Conservation (phyloP, 1,140 invertebrate species). For the Diabrotica virgifera region DNA sequence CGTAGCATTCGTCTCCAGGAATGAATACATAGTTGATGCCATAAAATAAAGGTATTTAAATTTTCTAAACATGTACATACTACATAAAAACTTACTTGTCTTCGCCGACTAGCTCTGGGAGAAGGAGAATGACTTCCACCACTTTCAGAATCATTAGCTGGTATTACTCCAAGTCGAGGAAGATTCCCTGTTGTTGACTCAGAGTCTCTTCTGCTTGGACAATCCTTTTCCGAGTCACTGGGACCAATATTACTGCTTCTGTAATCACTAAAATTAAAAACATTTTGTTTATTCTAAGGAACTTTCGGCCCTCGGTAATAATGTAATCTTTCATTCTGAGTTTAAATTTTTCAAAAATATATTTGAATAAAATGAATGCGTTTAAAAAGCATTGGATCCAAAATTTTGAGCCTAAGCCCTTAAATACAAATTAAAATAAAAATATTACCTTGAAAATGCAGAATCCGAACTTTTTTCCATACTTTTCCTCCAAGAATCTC, state of each 20-base stretch:
- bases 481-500: slow-evolving; percentile 85
- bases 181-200: slow-evolving; percentile 50
- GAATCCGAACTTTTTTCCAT: slow-evolving; percentile 89
- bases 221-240: slow-evolving; percentile 83
- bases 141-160: slow-evolving; percentile 78
- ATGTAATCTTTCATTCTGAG: too few relatives aligned
- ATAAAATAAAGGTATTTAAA: too few relatives aligned
- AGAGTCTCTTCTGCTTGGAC: slow-evolving; percentile 65
- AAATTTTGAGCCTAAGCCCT: too few relatives aligned
- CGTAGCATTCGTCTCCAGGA: too few relatives aligned
- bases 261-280: slow-evolving; percentile 73
- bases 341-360: too few relatives aligned
- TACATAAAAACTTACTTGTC: slow-evolving; percentile 58
- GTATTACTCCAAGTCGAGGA: slow-evolving; percentile 61
- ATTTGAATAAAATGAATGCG: too few relatives aligned
- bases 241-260: slow-evolving; percentile 83
- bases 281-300: too few relatives aligned
- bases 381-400: too few relatives aligned
- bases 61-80: too few relatives aligned
- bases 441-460: slow-evolving; percentile 83
- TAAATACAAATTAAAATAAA: too few relatives aligned
- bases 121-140: slow-evolving; percentile 83
- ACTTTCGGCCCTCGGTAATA: too few relatives aligned
- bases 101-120: slow-evolving; percentile 74
- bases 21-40: too few relatives aligned